These are phyloP conservation scores for Stegodyphus dumicola DNA, from an alignment of 1,140 invertebrate species.

Conservation along the genomic window DNA sequence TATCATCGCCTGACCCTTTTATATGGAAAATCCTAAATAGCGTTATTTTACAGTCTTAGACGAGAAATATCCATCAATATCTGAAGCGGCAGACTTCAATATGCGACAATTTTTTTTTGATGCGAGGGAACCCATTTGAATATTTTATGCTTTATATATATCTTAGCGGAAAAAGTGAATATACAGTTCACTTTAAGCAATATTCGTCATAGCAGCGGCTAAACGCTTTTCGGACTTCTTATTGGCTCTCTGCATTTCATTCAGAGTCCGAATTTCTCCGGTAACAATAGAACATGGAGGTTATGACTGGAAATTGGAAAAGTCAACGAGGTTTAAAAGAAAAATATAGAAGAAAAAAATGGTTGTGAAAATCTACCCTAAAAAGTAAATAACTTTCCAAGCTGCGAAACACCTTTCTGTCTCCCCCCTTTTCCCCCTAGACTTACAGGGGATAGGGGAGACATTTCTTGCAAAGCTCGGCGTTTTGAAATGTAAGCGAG, in stretches of 20 bases:
- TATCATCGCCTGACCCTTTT: neutral
- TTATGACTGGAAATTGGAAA: slow-evolving; percentile 30
- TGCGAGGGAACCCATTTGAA: neutral
- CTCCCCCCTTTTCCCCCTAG: too few relatives aligned
- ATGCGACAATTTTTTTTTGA: neutral
- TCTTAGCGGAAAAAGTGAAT: neutral
- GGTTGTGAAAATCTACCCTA: slow-evolving; percentile 16
- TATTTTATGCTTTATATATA: neutral
- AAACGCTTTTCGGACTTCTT: neutral
- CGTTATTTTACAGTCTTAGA: neutral
- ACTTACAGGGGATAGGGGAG: neutral
- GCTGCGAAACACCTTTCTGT: neutral
- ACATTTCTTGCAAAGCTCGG: slow-evolving; percentile 38
- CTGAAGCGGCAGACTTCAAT: neutral
- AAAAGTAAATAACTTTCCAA: slow-evolving; percentile 42
- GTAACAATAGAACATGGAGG: slow-evolving; percentile 1
- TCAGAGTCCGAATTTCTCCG: neutral
- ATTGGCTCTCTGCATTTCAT: neutral
- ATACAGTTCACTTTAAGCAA: neutral
- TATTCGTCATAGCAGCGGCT: neutral
- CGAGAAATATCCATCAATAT: neutral
- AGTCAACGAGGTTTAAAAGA: slow-evolving; percentile 53
- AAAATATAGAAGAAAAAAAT: slow-evolving; percentile 8
- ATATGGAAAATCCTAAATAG: neutral
- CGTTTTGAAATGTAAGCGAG: slow-evolving; percentile 15